phyloP scores from a whole-genome alignment of 1,140 invertebrate species.

The Drosophila pachea region DNA sequence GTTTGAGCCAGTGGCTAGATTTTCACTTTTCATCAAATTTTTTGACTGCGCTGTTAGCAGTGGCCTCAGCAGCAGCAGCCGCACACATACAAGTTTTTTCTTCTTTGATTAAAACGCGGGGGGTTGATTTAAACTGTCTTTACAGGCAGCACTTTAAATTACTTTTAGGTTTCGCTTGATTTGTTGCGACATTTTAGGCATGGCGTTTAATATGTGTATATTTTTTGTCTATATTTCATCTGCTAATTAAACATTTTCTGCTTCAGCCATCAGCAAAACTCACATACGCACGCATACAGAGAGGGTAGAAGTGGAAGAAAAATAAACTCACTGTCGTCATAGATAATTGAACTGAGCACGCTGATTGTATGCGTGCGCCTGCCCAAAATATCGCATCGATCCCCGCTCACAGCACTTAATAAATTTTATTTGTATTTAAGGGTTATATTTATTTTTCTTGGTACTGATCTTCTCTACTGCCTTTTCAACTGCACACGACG shows the following conservation, averaged over 20 bases:
- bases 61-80: slow-evolving; percentile 24
- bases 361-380: slow-evolving; percentile 48
- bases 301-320: slow-evolving; percentile 47
- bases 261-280: slow-evolving; percentile 59
- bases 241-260: slow-evolving; percentile 71
- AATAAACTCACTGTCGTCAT: slow-evolving; percentile 73
- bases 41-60: slow-evolving; percentile 59
- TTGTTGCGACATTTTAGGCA: slow-evolving; percentile 15
- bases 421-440: slow-evolving; percentile 31
- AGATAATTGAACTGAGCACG: slow-evolving; percentile 44
- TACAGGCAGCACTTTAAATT: slow-evolving; percentile 34
- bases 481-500: slow-evolving; percentile 57
- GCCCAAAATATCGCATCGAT: slow-evolving; percentile 45
- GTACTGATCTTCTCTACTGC: slow-evolving; percentile 57
- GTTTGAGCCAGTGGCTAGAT: slow-evolving; percentile 28
- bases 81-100: slow-evolving; percentile 68
- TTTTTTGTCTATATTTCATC: slow-evolving; percentile 50
- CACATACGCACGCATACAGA: slow-evolving; percentile 54
- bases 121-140: slow-evolving; percentile 63
- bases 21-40: slow-evolving; percentile 64
- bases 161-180: slow-evolving; percentile 25
- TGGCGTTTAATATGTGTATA: slow-evolving; percentile 28
- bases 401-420: slow-evolving; percentile 52
- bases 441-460: slow-evolving; percentile 60
- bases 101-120: slow-evolving; percentile 64